Conservation (phyloP, 2,888 invertebrate genomes). For the Pegoplata infirma region DNA sequence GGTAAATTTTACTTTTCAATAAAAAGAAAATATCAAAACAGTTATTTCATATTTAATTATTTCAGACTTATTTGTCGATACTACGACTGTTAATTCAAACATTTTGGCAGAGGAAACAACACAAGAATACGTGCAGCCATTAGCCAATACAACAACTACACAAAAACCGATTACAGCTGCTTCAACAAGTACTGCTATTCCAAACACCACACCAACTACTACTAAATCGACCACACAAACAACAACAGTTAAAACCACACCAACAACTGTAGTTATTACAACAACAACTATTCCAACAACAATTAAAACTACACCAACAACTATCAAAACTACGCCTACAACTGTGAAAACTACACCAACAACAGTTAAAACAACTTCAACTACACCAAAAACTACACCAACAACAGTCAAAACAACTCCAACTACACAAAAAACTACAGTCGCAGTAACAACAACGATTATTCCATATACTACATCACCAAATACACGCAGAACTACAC, state of each 20-base stretch:
- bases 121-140: slow-evolving; percentile 14
- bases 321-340: slow-evolving; percentile 24
- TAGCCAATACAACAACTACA: slow-evolving; percentile 7
- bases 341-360: slow-evolving; percentile 22
- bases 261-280: background rate
- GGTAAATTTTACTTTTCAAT: too few relatives aligned
- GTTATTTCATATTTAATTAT: too few relatives aligned
- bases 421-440: slow-evolving; percentile 25
- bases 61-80: slow-evolving; percentile 21
- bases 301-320: slow-evolving; percentile 35
- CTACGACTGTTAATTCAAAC: background rate
- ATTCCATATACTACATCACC: background rate
- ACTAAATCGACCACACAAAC: slow-evolving; percentile 23
- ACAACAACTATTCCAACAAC: slow-evolving; percentile 26
- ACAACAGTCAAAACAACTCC: slow-evolving; percentile 11
- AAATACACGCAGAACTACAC: slow-evolving; percentile 49
- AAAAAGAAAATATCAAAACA: too few relatives aligned
- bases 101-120: background rate
- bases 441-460: slow-evolving; percentile 1
- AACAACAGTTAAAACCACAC: slow-evolving; percentile 22
- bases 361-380: slow-evolving; percentile 21
- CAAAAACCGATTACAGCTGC: too few relatives aligned
- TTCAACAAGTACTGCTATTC: slow-evolving; percentile 32
- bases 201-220: slow-evolving; percentile 23
- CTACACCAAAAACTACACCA: slow-evolving; percentile 26